phyloP scores from a whole-genome alignment of 2,888 invertebrate genomes.

The Drosophila buzzatii region DNA sequence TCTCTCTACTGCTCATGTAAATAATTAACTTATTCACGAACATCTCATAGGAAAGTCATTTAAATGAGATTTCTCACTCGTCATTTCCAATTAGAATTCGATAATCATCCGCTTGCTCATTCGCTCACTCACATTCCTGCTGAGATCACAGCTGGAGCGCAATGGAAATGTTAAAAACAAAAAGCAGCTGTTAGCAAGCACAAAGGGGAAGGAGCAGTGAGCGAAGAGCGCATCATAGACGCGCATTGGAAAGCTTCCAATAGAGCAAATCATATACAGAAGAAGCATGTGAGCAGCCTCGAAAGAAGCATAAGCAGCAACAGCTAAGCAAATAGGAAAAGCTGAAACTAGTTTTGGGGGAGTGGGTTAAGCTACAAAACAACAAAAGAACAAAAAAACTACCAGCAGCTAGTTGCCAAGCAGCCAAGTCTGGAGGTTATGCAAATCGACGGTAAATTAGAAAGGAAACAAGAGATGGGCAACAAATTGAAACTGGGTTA shows the following conservation, averaged over 20 bases:
- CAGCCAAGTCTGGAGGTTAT: constrained; percentile 55
- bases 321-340: constrained; percentile 52
- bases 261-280: constrained; percentile 9
- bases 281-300: not conserved
- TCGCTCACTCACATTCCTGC: not conserved
- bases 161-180: constrained; percentile 4
- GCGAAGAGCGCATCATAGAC: not conserved
- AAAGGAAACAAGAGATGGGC: constrained; percentile 65
- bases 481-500: constrained; percentile 61
- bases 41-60: not conserved
- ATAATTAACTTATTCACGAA: not conserved
- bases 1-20: not conserved
- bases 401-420: constrained; percentile 40
- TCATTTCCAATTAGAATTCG: not conserved
- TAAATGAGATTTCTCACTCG: not conserved
- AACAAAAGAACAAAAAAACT: constrained; percentile 8
- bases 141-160: constrained; percentile 8
- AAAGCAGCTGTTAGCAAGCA: constrained; percentile 14
- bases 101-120: not conserved
- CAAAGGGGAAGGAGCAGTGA: not conserved
- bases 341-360: constrained; percentile 58
- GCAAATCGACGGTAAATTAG: constrained; percentile 67
- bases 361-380: not conserved
- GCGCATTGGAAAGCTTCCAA: constrained; percentile 20
- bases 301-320: constrained; percentile 14